Evolutionary conservation across 2,888 invertebrate species (phyloP), one percentile per base, ranked within the genome.

Genomic region (Tolmerus cingulatus): DNA sequence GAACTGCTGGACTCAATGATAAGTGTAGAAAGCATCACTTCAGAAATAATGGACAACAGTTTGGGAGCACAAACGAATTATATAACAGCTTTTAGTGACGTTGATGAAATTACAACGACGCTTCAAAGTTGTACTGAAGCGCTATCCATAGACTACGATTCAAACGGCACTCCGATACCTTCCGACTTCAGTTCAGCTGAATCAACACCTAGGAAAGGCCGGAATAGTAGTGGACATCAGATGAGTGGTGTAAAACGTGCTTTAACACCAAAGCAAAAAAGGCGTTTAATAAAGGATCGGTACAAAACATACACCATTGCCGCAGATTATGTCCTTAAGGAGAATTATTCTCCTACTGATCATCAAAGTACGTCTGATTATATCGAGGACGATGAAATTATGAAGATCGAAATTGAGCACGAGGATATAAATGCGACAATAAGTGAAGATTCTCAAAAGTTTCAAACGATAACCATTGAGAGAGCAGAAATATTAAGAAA

Each of bases 251-350:
- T 90, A 40, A 91, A 90, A 7, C 90, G 91, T 82, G 90, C 90
- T 0, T 87, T 96, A 87, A 97, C 96, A 0, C 96, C 97, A 0
- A 97, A 96, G 91, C 96, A 97, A 91, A 95, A 95, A 90, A 93
- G 97, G 66, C 95, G 95, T 89, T 92, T 95, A 55, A 95, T 95
- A 1, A 96, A 96, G 91, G 97, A 97, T 90, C 94, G 97, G 88
- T 97, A 95, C 91, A 96, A 95, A 91, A 97, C 97, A 0, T 97
- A 97, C 91, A 97, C 96, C 0, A 96, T 97, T 66, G 95, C 95
- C 0, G 95, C 94, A 0, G 94, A 94, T 87, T 92, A 95, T 90
- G 93, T 94, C 2, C 88, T 90, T 0, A 90, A 89, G 37, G 91
- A 90, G 37, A 91, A 81, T 90, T 90, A 89, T 89, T 87, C 37